These are phyloP conservation scores for Ailurus styani DNA, from an alignment of 2,113 vertebrate genomes.

Conservation along the genomic window DNA sequence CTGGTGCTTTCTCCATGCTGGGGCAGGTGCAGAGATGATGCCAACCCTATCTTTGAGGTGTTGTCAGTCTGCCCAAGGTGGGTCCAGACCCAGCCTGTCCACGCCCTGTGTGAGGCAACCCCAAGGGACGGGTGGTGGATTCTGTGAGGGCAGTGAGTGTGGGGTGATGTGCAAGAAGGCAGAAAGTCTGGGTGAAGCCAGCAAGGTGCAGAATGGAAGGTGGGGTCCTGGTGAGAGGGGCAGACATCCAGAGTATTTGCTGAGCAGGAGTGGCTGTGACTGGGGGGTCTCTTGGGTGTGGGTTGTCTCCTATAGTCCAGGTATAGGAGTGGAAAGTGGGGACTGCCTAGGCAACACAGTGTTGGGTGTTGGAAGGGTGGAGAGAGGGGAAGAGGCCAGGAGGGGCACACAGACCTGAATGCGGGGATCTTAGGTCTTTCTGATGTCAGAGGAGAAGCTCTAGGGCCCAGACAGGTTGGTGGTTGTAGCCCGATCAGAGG, in stretches of 20 bases:
- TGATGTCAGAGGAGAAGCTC: neutral
- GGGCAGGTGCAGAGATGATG: neutral
- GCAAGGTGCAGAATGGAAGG: neutral
- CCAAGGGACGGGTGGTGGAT: too few relatives aligned
- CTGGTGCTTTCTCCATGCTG: neutral
- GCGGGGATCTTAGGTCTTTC: neutral
- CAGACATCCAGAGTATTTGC: neutral
- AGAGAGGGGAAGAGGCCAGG: neutral
- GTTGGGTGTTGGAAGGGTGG: neutral
- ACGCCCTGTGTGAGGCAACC: neutral
- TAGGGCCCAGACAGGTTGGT: neutral
- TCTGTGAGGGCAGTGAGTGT: neutral
- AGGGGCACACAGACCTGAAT: neutral
- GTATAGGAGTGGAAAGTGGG: neutral
- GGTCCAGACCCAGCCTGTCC: neutral
- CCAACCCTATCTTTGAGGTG: neutral
- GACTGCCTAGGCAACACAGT: too few relatives aligned
- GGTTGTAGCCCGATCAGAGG: neutral
- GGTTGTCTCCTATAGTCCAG: neutral
- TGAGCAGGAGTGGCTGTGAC: neutral
- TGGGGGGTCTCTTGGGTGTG: neutral
- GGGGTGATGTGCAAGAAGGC: neutral
- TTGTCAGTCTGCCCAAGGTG: neutral
- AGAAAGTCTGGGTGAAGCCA: neutral
- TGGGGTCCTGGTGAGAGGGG: neutral